Base-by-base conservation (phyloP, 2,888 invertebrate genomes). In the Drosophila borborema region DNA sequence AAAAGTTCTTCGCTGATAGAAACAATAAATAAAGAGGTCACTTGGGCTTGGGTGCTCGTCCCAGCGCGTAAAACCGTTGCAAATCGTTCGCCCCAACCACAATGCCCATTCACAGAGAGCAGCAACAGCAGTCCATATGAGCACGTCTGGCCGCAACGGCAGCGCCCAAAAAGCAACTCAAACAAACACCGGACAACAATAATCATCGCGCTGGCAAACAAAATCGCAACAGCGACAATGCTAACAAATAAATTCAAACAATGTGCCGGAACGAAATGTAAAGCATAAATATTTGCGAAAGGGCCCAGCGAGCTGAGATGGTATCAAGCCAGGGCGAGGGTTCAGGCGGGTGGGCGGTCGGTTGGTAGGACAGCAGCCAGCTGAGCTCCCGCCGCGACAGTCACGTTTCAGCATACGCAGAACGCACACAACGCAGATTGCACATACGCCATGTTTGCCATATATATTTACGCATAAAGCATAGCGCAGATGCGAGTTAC, bases 211-310 rank as follows among this genome's bases (percentile, higher is more conserved):
- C 76, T 67, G 63, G 64, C 86, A 82, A 86, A 81, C 88, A 73
- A 68, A 79, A 75, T 82, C 77, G 80, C 80, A 77, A 74, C 64
- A 64, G 41, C 75, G 86, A 85, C 84, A 86, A 86, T 77, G 81
- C 83, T 77, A 78, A 69, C 86, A 86, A 86, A 86, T 89, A 86
- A 86, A 86, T 86, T 87, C 88, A 86, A 89, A 86, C 86, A 86
- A 89, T 86, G 88, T 86, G 86, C 89, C 85, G 89, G 89, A 86
- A 81, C 78, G 81, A 85, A 89, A 89, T 85, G 87, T 89, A 76
- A 86, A 89, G 86, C 86, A 87, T 88, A 86, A 89, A 87, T 87
- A 89, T 86, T 86, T 86, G 86, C 88, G 61, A 85, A 86, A 89
- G 87, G 81, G 88, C 70, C 82, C 80, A 82, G 49, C 61, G 64